Base-by-base conservation (phyloP, 2,888 invertebrate genomes). In the Cosmia trapezina region DNA sequence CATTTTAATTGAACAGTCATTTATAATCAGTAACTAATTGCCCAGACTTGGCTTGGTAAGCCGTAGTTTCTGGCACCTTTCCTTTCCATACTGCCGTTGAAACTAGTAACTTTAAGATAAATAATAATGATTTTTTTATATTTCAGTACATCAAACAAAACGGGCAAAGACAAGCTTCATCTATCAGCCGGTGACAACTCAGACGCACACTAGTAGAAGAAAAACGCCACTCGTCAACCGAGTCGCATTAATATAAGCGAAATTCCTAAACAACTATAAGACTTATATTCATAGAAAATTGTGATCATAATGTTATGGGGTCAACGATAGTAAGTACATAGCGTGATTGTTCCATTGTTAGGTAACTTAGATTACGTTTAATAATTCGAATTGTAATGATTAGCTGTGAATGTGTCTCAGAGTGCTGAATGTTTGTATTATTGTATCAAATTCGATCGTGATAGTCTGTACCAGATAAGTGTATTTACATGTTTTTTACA, bases 151-250 rank as follows among this genome's bases (percentile, higher is more conserved):
- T 89, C 94, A 89, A 93, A 96, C 94, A 83, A 97, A 90, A 92
- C 96, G 89, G 89, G 96, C 95, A 70, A 96, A 95, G 87, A 94
- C 94, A 19, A 96, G 89, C 87, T 96, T 89, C 88, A 91, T 96
- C 57, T 96, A 96, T 86, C 95, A 94, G 76, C 94, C 95, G 2
- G 90, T 96, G 88, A 84, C 93, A 80, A 84, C 94, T n/a, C 94
- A 94, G 67, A 87, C 95, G 3, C 97, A 95, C 89, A 96, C 97
- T 12, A 97, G 96, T 91, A 94, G 97, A 84, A 96, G 97, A 85
- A 97, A 97, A 94, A 97, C 97, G 87, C 97, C 97, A 69, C 95
- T 97, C 84, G 97, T 97, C 73, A 97, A 97, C 91, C 83, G 95
- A 89, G 93, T 96, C 49, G 95, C 96, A 43, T 88, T 94, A 80